Percentiles rank a stretch among this genome's conserved stretches.
These are phyloP conservation scores for Gymnobelideus leadbeateri DNA, from an alignment of 2,113 vertebrate species.

Conservation along the genomic window DNA sequence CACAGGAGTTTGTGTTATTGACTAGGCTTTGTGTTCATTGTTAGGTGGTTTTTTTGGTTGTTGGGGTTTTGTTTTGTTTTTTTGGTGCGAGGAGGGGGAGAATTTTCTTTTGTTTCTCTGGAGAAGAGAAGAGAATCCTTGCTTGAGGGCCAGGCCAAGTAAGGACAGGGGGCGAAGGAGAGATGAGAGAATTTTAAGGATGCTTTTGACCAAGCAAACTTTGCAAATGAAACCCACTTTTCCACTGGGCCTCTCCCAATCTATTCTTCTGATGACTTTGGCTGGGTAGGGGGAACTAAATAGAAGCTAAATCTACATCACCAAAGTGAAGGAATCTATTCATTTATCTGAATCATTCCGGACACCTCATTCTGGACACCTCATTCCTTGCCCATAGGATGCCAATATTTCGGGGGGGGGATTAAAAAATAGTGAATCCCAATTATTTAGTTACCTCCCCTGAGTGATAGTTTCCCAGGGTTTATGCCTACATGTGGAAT, in stretches of 20 bases:
- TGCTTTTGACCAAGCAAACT: neutral
- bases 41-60: neutral
- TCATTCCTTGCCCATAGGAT: neutral
- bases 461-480: neutral
- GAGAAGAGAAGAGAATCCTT: neutral
- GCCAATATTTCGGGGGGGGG: neutral
- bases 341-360: neutral
- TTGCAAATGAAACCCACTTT: neutral
- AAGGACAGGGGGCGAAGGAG: neutral
- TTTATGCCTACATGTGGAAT: neutral
- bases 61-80: no score
- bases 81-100: neutral
- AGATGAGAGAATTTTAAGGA: neutral
- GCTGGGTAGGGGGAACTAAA: neutral
- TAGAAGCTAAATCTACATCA: neutral
- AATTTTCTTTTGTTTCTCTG: neutral
- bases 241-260: neutral
- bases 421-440: no score
- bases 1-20: neutral
- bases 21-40: neutral
- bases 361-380: neutral
- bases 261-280: neutral
- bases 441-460: neutral
- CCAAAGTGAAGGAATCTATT: neutral
- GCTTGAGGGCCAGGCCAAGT: neutral